A percentile compares a stretch with the other conserved stretches of the same genome.
Conservation (phyloP, 2,797 vertebrate species). For the Austrolebias charrua region DNA sequence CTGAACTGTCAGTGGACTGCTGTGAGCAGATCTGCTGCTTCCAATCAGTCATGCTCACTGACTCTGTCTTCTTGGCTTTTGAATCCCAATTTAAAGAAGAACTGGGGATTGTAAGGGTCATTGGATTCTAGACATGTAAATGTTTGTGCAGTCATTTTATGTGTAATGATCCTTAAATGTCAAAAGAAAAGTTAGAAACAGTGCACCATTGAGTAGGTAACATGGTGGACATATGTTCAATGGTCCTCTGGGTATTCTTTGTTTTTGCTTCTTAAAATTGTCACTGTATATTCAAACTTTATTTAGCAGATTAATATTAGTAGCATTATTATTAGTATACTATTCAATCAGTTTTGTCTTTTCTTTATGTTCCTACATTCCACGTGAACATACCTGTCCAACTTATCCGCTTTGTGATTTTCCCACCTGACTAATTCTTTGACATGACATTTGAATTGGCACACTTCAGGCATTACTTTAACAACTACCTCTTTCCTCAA, state of each 20-base stretch:
- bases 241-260: slow-evolving; percentile 7
- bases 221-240: slow-evolving; percentile 22
- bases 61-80: slow-evolving; percentile 10
- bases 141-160: slow-evolving; percentile 16
- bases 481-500: slow-evolving; percentile 34
- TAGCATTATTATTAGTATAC: slow-evolving; percentile 3
- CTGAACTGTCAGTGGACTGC: slow-evolving; percentile 26
- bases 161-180: slow-evolving; percentile 29
- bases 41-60: slow-evolving; percentile 24
- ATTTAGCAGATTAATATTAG: background rate
- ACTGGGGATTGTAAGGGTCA: slow-evolving; percentile 15
- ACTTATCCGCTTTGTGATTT: slow-evolving; percentile 21
- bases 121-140: slow-evolving; percentile 13
- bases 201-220: slow-evolving; percentile 24
- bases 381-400: background rate
- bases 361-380: slow-evolving; percentile 5
- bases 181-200: slow-evolving; percentile 18
- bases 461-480: slow-evolving; percentile 21
- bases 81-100: background rate
- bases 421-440: slow-evolving; percentile 16
- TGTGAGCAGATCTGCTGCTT: slow-evolving; percentile 16
- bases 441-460: slow-evolving; percentile 15
- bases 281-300: slow-evolving; percentile 3
- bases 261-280: slow-evolving; percentile 28
- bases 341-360: background rate